Evolutionary conservation across 2,888 invertebrate genomes (phyloP).

Genomic region (Drosophila putrida): DNA sequence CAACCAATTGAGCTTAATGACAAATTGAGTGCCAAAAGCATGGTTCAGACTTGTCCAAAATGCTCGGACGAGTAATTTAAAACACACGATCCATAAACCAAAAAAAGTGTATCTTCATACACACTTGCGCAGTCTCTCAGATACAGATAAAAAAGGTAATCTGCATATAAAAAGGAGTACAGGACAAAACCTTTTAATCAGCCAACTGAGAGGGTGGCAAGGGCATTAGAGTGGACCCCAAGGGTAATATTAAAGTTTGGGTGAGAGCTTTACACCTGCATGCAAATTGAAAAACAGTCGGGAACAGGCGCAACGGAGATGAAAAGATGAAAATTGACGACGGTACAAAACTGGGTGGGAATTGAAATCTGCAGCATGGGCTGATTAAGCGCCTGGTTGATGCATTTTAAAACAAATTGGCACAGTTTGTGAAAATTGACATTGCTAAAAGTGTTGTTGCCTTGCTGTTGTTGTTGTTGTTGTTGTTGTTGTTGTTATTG

Average conservation of each 20-base stretch:
- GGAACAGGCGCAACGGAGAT: slow-evolving; percentile 37
- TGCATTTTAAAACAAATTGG: slow-evolving; percentile 82
- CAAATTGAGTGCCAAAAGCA: slow-evolving; percentile 70
- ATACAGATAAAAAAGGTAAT: slow-evolving; percentile 44
- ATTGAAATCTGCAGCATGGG: slow-evolving; percentile 5
- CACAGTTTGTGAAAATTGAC: slow-evolving; percentile 71
- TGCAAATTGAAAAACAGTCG: slow-evolving; percentile 76
- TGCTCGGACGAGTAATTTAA: slow-evolving; percentile 57
- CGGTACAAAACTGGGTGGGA: neutral
- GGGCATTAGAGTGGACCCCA: neutral
- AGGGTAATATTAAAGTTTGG: slow-evolving; percentile 16
- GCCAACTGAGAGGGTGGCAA: slow-evolving; percentile 1
- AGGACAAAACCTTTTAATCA: slow-evolving; percentile 71
- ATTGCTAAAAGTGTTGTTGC: slow-evolving; percentile 1
- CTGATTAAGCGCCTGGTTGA: slow-evolving; percentile 69
- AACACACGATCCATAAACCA: slow-evolving; percentile 31
- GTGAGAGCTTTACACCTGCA: slow-evolving; percentile 69
- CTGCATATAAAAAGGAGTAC: slow-evolving; percentile 67
- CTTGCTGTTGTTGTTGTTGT: slow-evolving; percentile 14
- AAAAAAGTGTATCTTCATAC: slow-evolving; percentile 11
- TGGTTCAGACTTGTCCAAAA: slow-evolving; percentile 36
- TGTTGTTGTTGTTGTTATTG: slow-evolving; percentile 27
- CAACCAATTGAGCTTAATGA: slow-evolving; percentile 70
- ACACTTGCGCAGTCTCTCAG: neutral
- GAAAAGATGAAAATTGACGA: slow-evolving; percentile 11